These are phyloP conservation scores for Rotaria magnacalcarata DNA, from an alignment of 2,888 invertebrate genomes.

Conservation along the genomic window DNA sequence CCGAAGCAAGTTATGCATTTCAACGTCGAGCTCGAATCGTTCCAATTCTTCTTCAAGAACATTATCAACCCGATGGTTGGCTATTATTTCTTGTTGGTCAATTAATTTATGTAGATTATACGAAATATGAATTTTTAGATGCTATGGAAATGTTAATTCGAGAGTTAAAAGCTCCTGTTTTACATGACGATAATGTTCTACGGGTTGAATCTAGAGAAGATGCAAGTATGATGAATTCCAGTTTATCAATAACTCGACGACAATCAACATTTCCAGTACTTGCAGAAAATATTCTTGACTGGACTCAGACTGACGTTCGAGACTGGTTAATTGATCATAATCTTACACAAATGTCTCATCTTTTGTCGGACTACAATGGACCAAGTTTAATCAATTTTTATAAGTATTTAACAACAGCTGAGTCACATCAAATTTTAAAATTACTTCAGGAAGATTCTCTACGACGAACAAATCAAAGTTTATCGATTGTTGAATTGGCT, in stretches of 20 bases:
- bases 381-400: background rate
- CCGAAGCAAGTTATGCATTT: conserved; percentile 35
- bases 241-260: background rate
- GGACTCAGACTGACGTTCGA: background rate
- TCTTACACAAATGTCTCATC: background rate
- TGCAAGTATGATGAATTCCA: background rate
- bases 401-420: background rate
- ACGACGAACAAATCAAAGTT: background rate
- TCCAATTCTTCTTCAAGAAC: background rate
- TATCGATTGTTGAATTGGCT: background rate
- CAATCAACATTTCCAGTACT: too few relatives aligned
- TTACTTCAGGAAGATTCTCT: background rate
- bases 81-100: background rate
- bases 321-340: background rate
- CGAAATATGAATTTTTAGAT: background rate
- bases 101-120: conserved; percentile 2
- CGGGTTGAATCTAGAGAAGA: background rate
- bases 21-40: background rate
- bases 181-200: background rate
- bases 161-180: background rate
- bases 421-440: background rate
- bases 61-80: conserved; percentile 37
- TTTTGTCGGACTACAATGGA: background rate
- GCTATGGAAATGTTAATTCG: background rate
- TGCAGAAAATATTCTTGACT: background rate